Evolutionary conservation across 2,797 vertebrate genomes (phyloP), one percentile per base, ranked within the genome.

Genomic region (Fratercula arctica): DNA sequence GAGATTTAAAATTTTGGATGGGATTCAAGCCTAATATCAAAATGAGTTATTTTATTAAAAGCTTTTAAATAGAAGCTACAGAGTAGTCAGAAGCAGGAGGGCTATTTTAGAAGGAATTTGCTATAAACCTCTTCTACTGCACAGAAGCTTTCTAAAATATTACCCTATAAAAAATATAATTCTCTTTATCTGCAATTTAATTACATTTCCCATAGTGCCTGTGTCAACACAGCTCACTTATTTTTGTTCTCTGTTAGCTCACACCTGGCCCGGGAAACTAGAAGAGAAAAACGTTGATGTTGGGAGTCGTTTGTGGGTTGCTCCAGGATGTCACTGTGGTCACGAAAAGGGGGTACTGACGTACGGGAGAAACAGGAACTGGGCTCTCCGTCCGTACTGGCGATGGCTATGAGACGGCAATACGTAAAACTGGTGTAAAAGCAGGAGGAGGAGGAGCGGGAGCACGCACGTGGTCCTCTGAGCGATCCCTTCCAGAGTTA

Each of bases 31-130:
- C 87, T 97, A 94, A 96, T 97, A 97, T 95, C 93, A 78, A 89
- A 97, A 97, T 97, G 97, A 97, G 93, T 96, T 81, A 90, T 97
- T 97, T 98, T 96, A 97, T 97, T 96, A 97, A 97, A 97, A 96
- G 87, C 93, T 95, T 97, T 97, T 96, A 97, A 97, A 96, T 95
- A 91, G 93, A 93, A 91, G 87, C 91, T 76, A 81, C 25, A 29
- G 84, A 72, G 69, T 74, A 69, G 81, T 87, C 64, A 23, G 94
- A 88, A 84, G 81, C 90, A 88, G 90, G 89, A 93, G 87, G 46
- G 92, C 64, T 90, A 53, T 97, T 96, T 94, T 87, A 84, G 85
- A 77, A 89, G 93, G 95, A 94, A 96, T 97, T 96, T 96, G 85
- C 93, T 92, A 73, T 95, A 97, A 98, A 97, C 60, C 85, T 94